These are phyloP conservation scores for Melieria omissa DNA, from an alignment of 2,888 invertebrate genomes.

Conservation along the genomic window DNA sequence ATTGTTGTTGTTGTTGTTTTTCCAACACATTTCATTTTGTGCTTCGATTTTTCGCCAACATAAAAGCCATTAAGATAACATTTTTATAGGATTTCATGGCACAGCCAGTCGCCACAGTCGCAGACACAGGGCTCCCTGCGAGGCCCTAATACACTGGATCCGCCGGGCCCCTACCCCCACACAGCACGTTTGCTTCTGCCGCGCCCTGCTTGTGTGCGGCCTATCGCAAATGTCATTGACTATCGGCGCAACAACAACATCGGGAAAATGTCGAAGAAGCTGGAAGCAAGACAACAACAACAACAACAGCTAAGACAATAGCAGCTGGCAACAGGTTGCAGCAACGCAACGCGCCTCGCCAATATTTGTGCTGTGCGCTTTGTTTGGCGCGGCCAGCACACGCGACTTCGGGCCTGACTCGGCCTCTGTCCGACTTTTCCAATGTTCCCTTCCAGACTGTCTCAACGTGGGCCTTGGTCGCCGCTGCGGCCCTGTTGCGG, in stretches of 20 bases:
- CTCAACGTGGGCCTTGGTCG: no score
- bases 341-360: no score
- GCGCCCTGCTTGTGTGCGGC: no score
- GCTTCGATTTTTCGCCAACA: conserved; percentile 56
- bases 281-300: no score
- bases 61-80: conserved; percentile 64
- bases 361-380: not conserved
- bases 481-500: not conserved
- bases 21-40: conserved; percentile 27
- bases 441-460: no score
- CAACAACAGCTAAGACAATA: conserved; percentile 7
- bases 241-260: not conserved
- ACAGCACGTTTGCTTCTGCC: not conserved
- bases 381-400: conserved; percentile 4
- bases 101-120: conserved; percentile 1
- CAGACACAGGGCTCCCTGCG: not conserved
- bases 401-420: not conserved
- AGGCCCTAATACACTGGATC: not conserved
- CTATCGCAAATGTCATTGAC: conserved; percentile 25
- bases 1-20: conserved; percentile 24
- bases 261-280: no score
- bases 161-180: not conserved
- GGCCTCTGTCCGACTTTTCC: not conserved
- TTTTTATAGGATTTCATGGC: conserved; percentile 49
- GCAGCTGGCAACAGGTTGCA: conserved; percentile 20